Conservation (phyloP, 2,113 vertebrate species). For the Cyphomyrus discorhynchus region DNA sequence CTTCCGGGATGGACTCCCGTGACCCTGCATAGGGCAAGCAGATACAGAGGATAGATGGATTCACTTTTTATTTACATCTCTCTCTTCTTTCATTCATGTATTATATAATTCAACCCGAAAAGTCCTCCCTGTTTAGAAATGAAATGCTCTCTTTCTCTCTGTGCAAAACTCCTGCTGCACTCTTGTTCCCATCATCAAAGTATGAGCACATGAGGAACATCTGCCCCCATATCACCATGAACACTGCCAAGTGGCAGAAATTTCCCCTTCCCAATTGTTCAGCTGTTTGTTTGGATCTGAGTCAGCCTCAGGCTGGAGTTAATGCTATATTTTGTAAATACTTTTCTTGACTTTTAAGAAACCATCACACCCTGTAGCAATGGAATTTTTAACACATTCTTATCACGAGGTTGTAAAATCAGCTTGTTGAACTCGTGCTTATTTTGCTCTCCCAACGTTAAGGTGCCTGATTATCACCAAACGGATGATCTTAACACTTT, state of each 20-base stretch:
- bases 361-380: neutral
- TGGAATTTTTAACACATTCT: neutral
- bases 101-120: neutral
- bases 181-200: neutral
- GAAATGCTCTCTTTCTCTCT: neutral
- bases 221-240: neutral
- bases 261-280: neutral
- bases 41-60: neutral
- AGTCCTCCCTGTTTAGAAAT: neutral
- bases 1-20: neutral
- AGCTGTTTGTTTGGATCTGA: neutral
- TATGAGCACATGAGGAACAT: neutral
- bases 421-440: neutral
- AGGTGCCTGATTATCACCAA: conserved; percentile 41
- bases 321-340: conserved; percentile 8
- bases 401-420: conserved; percentile 5
- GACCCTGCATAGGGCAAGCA: neutral
- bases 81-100: neutral
- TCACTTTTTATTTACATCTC: neutral
- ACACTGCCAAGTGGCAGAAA: neutral
- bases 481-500: conserved; percentile 23
- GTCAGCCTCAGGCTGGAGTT: conserved; percentile 21
- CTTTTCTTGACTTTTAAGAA: conserved; percentile 6
- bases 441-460: neutral
- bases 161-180: neutral